Evolutionary conservation across 2,888 invertebrate species (phyloP).

Genomic region (Drosophila maculinotata): DNA sequence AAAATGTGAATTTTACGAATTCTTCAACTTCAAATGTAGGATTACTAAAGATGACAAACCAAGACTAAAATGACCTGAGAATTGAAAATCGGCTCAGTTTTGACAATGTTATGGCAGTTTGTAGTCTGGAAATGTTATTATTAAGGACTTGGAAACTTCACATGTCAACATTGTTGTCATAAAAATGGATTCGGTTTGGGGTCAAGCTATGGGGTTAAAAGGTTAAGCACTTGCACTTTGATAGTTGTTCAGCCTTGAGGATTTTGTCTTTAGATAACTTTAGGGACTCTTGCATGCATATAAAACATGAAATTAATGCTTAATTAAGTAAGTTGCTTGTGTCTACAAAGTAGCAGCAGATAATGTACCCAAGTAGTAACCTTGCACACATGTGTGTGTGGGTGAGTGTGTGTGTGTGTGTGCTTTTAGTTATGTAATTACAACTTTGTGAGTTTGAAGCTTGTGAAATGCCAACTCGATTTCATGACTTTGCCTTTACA

Average conservation of each 20-base stretch:
- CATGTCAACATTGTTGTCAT: too few species aligned
- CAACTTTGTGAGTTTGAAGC: slow-evolving; percentile 21
- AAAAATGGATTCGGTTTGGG: too few species aligned
- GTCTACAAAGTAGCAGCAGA: slow-evolving; percentile 33
- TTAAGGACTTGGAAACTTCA: too few species aligned
- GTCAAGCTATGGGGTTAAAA: background rate
- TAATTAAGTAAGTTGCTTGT: slow-evolving; percentile 65
- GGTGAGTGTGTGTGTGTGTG: background rate
- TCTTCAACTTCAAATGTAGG: too few species aligned
- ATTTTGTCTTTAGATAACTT: slow-evolving; percentile 26
- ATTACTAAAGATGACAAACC: too few species aligned
- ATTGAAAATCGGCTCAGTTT: too few species aligned
- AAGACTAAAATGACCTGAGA: too few species aligned
- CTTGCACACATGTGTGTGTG: background rate
- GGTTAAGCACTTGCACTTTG: background rate
- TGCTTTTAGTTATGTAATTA: slow-evolving; percentile 43
- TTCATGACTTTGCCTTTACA: slow-evolving; percentile 23
- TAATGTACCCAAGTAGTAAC: slow-evolving; percentile 12
- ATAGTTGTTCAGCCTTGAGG: slow-evolving; percentile 3
- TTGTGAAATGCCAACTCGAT: slow-evolving; percentile 33
- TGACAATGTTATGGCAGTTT: too few species aligned
- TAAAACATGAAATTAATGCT: slow-evolving; percentile 76
- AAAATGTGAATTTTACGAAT: too few species aligned
- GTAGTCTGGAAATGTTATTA: too few species aligned
- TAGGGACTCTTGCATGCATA: slow-evolving; percentile 59